These are phyloP conservation scores for Scartelaos histophorus DNA, from an alignment of 2,113 vertebrate genomes.

Conservation along the genomic window DNA sequence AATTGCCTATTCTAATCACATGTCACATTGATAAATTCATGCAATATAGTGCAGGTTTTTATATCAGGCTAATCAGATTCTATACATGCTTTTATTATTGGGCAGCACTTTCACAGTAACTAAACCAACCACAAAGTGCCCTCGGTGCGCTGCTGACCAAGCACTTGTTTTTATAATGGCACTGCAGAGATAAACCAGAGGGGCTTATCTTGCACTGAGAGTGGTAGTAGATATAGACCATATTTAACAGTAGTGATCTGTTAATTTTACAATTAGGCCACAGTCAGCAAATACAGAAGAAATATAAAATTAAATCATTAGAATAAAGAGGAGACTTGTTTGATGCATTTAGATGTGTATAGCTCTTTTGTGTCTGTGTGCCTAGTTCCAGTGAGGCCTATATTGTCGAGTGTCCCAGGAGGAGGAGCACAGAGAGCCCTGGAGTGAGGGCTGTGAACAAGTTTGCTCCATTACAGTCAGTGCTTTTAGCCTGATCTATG, in stretches of 20 bases:
- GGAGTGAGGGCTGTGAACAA: slow-evolving; percentile 1
- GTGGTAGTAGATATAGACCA: slow-evolving; percentile 42
- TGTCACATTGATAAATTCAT: neutral
- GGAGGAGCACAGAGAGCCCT: neutral
- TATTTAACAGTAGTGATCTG: slow-evolving; percentile 55
- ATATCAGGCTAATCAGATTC: slow-evolving; percentile 15
- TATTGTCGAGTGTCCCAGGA: neutral
- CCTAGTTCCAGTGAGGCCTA: neutral
- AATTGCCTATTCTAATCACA: neutral
- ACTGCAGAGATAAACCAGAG: slow-evolving; percentile 43
- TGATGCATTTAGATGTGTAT: neutral
- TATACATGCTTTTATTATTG: slow-evolving; percentile 4
- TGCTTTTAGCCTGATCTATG: neutral
- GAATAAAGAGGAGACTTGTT: neutral
- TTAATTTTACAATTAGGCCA: neutral
- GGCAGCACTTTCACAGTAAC: slow-evolving; percentile 20
- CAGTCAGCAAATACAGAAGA: neutral
- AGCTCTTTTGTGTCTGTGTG: neutral
- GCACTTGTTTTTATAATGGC: slow-evolving; percentile 60
- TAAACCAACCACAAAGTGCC: slow-evolving; percentile 28
- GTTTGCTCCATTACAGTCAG: slow-evolving; percentile 4
- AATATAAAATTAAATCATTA: neutral
- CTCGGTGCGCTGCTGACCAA: slow-evolving; percentile 27
- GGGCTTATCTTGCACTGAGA: slow-evolving; percentile 49
- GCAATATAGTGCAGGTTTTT: neutral